Evolutionary conservation across 2,797 vertebrate genomes (phyloP), one percentile per base, ranked within the genome.

Genomic region (Xyrichtys novacula): DNA sequence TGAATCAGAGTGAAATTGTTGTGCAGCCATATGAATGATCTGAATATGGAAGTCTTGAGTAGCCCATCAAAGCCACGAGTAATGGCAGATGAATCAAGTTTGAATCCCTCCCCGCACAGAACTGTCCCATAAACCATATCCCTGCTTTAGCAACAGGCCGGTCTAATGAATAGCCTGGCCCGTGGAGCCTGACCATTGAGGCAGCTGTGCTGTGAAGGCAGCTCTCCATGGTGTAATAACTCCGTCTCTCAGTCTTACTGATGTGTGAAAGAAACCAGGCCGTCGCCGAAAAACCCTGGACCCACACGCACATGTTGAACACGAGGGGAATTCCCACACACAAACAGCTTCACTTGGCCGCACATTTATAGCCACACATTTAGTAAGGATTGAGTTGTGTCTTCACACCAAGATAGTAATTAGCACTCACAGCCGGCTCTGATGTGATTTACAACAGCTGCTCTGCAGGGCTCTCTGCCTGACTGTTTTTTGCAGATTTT

Each of bases 201-300:
- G 85, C 88, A 89, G 87, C 84, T 88, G 89, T 78, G 77, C 86
- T 67, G 52, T 76, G 86, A 81, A 87, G 80, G 80, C 89, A 72
- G 81, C 72, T 79, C 85, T 88, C 74, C 55, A 38, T 74, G 86
- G 88, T 85, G 85, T 84, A 91, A 90, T 90, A 90, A 91, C 85
- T 88, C 84, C 78, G 81, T 88, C 81, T 85, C 80, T 87, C 47
- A 72, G 73, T 86, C 86, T 79, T 52, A 92, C 83, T 91, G 85
- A 91, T 90, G 89, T 89, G 89, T 85, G 88, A 90, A 89, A 81
- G 84, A 86, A 90, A 88, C 82, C 86, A 83, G 82, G 68, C 84
- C 42, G 67, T 79, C 14, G 59, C 63, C 49, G 65, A 89, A 87
- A 84, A 90, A 74, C 76, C 76, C 81, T 57, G 60, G 66, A 88